Conservation (phyloP, 1,140 invertebrate species). For the Pteromalus puparum region DNA sequence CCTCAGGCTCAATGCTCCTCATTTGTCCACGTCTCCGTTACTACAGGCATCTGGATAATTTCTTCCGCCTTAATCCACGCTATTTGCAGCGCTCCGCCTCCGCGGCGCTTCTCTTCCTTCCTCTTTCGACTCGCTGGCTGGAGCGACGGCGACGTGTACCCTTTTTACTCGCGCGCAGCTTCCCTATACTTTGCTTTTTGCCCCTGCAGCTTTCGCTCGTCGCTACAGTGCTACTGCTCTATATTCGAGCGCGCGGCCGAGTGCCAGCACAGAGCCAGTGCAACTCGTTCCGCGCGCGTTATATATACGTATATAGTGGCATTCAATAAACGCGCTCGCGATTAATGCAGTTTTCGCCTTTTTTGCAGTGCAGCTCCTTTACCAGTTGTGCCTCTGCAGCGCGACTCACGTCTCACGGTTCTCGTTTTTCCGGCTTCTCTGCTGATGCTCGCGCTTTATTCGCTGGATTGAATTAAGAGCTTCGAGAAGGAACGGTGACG, state of each 20-base stretch:
- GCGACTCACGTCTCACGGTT: no score
- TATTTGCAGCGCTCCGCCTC: slow-evolving; percentile 50
- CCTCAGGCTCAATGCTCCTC: slow-evolving; percentile 58
- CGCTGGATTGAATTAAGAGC: neutral
- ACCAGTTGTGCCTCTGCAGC: neutral
- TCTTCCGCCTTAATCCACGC: slow-evolving; percentile 60
- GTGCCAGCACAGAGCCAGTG: neutral
- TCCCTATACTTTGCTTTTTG: slow-evolving; percentile 33
- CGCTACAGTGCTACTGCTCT: slow-evolving; percentile 6
- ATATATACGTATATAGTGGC: neutral
- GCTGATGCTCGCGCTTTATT: neutral
- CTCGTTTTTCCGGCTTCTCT: neutral
- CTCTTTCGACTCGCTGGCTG: neutral
- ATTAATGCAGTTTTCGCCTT: slow-evolving; percentile 10
- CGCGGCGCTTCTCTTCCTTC: neutral
- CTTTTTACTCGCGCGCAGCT: slow-evolving; percentile 34
- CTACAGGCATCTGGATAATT: slow-evolving; percentile 62
- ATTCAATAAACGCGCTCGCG: slow-evolving; percentile 8
- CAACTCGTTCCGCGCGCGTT: neutral
- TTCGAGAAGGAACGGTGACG: neutral
- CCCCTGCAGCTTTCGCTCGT: neutral
- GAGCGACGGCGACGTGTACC: neutral
- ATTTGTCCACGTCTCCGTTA: slow-evolving; percentile 59
- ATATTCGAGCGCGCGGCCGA: neutral
- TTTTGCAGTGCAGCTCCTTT: neutral